Conservation (phyloP, 2,888 invertebrate species). For the Cryptocephalus moraei region DNA sequence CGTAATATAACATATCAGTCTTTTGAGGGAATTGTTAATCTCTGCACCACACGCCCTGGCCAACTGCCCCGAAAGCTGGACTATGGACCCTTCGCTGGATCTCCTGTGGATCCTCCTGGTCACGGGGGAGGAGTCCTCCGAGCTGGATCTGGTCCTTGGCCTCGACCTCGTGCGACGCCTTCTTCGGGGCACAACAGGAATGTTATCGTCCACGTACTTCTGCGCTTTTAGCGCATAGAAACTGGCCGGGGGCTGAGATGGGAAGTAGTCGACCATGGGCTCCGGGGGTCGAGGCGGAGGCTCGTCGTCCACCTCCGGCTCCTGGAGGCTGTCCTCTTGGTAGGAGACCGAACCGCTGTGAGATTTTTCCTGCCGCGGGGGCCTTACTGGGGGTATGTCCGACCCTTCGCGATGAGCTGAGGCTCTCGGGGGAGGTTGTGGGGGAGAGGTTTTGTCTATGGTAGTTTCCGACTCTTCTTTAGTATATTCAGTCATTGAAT, state of each 20-base stretch:
- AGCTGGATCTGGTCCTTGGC: constrained; percentile 23
- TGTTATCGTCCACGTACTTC: constrained; percentile 31
- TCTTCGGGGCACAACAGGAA: constrained; percentile 37
- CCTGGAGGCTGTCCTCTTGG: constrained; percentile 11
- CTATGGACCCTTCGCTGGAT: constrained; percentile 52
- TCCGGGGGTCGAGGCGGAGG: constrained; percentile 36
- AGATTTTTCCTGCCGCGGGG: constrained; percentile 1
- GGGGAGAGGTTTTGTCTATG: too few species aligned
- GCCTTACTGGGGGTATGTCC: constrained; percentile 1
- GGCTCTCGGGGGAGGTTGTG: too few species aligned
- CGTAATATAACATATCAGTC: constrained; percentile 55
- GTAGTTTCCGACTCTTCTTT: too few species aligned
- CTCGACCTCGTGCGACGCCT: constrained; percentile 33
- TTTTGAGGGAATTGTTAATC: constrained; percentile 53
- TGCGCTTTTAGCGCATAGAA: constrained; percentile 34
- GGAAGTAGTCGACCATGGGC: constrained; percentile 29
- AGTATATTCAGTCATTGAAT: too few species aligned
- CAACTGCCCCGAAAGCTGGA: constrained; percentile 61
- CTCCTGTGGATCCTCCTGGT: constrained; percentile 24
- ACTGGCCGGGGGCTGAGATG: constrained; percentile 36
- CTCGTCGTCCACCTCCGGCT: constrained; percentile 29
- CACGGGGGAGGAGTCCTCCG: constrained; percentile 22
- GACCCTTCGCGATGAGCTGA: not conserved
- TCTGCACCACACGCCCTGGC: constrained; percentile 58
- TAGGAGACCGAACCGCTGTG: not conserved